These are phyloP conservation scores for Amazona guildingii DNA, from an alignment of 2,113 vertebrate genomes.

Conservation along the genomic window DNA sequence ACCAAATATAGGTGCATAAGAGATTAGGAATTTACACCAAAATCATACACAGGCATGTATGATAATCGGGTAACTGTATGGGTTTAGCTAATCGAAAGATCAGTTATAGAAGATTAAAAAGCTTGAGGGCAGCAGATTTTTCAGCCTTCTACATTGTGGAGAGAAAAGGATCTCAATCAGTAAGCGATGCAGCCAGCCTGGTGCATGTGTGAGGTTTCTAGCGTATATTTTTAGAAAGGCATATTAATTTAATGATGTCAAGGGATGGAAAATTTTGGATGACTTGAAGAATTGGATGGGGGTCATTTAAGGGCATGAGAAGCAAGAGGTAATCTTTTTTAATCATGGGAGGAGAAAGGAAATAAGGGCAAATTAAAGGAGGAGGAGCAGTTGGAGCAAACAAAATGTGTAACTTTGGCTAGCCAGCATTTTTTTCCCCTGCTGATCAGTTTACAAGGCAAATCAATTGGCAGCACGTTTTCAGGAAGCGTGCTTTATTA, in stretches of 20 bases:
- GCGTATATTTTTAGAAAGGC: not conserved
- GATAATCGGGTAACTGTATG: not conserved
- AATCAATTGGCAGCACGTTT: conserved; percentile 36
- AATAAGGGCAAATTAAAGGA: conserved; percentile 3
- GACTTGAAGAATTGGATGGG: not conserved
- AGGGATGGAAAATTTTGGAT: not conserved
- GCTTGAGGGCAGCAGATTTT: not conserved
- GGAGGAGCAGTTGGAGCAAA: conserved; percentile 21
- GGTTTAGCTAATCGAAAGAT: not conserved
- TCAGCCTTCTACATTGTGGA: not conserved
- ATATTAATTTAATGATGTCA: not conserved
- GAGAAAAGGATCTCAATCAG: not conserved
- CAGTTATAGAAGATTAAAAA: not conserved
- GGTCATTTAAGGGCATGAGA: conserved; percentile 29
- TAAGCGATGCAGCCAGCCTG: not conserved
- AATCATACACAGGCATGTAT: not conserved
- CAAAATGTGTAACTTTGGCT: not conserved
- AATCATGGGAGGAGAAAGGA: conserved; percentile 29
- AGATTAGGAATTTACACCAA: not conserved
- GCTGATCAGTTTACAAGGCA: conserved; percentile 26
- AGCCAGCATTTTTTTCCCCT: not conserved
- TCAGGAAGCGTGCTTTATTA: not conserved
- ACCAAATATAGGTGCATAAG: not conserved
- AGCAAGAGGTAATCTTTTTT: conserved; percentile 24
- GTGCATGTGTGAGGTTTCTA: not conserved